Evolutionary conservation across 92 coral and sea anemone species (phyloP), one percentile per base, ranked within the genome.

Genomic region (Bergia sp.): DNA sequence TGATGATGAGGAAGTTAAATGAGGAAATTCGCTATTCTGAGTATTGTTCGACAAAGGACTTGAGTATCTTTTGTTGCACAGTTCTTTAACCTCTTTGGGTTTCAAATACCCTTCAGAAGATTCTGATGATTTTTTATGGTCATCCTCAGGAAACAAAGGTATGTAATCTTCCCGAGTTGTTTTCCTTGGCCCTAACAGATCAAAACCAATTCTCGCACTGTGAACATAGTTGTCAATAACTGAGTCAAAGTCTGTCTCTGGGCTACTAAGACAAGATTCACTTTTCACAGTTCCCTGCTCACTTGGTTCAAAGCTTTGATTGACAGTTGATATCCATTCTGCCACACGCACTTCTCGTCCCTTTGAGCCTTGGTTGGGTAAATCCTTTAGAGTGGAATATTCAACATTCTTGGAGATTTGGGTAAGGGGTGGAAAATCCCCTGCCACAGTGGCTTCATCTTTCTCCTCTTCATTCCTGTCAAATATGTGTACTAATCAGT

Each of bases 301-400:
- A 90, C 90, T 95, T 55, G 94, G 98, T 71, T 89, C 92, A 85
- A 91, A 95, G 5, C 91, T 43, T 37, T 83, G 89, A 79, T 95
- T 93, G 37, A 95, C 98, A 66, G 80, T 79, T 50, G 89, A 79
- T 11, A 95, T 82, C 98, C 98, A 95, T 23, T 64, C 86, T n/a
- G 90, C 90, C 36, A 95, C 92, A 12, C 92, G 93, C 29, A 72
- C 90, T 9, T 85, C 96, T 65, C 80, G 89, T 10, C 90, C 80
- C 64, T 89, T 84, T 4, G 87, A 37, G 1, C 23, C n/a, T 0
- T 84, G 87, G 9, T 7, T 67, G 37, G 87, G 87, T 23, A 84
- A 38, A 47, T 47, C 66, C 8, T 84, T 69, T 23, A 84, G 78
- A 37, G 65, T 10, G 0, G 65, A 37, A 10, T 15, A 20, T 29